Conservation (phyloP, 2,888 invertebrate species). For the Catocala sponsa region DNA sequence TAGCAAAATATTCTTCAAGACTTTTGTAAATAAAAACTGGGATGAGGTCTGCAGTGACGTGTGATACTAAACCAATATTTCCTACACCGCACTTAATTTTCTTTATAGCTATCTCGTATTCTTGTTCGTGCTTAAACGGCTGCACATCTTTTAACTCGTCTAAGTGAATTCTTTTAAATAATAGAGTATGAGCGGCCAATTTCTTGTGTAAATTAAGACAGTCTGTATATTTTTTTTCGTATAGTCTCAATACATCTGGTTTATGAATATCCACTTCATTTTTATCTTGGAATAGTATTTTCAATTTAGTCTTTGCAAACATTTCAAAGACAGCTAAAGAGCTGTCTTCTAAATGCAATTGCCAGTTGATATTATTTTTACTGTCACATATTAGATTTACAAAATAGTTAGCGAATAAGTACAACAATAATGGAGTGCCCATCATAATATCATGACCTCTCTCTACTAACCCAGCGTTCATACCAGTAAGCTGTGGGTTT, state of each 20-base stretch:
- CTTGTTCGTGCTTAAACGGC: conserved; percentile 3
- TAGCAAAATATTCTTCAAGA: conserved; percentile 13
- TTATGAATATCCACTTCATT: conserved; percentile 27
- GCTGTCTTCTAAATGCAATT: no score
- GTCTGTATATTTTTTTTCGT: conserved; percentile 20
- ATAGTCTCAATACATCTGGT: conserved; percentile 21
- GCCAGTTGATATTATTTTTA: conserved; percentile 1
- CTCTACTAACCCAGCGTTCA: background rate
- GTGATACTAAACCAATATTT: conserved; percentile 10
- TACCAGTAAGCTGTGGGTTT: background rate
- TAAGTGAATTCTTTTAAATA: background rate
- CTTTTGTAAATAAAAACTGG: conserved; percentile 11
- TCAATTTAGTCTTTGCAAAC: conserved; percentile 35
- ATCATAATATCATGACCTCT: background rate
- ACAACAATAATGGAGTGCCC: conserved; percentile 28
- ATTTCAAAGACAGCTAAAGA: conserved; percentile 21
- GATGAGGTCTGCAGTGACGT: background rate
- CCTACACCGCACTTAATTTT: conserved; percentile 6
- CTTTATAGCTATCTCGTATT: background rate
- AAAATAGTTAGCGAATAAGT: conserved; percentile 29
- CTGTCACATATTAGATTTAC: conserved; percentile 14
- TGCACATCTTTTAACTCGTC: conserved; percentile 7
- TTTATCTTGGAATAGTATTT: conserved; percentile 34
- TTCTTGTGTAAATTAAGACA: conserved; percentile 28
- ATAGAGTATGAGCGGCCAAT: conserved; percentile 22